These are phyloP conservation scores for Condylostylus longicornis DNA, from an alignment of 1,140 invertebrate genomes.

Conservation along the genomic window DNA sequence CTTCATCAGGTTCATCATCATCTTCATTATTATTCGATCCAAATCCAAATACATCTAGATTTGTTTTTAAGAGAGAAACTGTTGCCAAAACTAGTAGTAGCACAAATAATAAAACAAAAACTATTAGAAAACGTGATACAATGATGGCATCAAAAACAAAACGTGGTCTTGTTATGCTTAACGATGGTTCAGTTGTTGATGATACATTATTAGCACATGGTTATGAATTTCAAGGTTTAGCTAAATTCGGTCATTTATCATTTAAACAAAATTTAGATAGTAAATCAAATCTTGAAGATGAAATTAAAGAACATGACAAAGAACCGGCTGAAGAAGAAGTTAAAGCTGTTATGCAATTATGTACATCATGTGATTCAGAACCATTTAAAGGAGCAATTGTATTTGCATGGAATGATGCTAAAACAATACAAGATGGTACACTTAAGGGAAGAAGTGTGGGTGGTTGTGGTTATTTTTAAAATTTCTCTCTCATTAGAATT, in stretches of 20 bases:
- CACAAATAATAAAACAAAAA: slow-evolving; percentile 4
- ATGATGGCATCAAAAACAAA: slow-evolving; percentile 24
- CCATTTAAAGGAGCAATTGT: slow-evolving; percentile 62
- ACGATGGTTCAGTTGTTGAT: slow-evolving; percentile 48
- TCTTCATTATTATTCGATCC: too few relatives aligned
- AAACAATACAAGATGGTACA: slow-evolving; percentile 35
- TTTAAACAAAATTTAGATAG: slow-evolving; percentile 24
- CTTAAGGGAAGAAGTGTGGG: slow-evolving; percentile 42
- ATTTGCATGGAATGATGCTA: slow-evolving; percentile 49
- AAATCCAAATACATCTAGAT: too few relatives aligned
- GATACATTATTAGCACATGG: slow-evolving; percentile 35
- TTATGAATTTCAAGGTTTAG: slow-evolving; percentile 39
- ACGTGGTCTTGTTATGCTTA: slow-evolving; percentile 43
- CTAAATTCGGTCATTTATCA: slow-evolving; percentile 46
- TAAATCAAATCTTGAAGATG: slow-evolving; percentile 25
- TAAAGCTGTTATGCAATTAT: slow-evolving; percentile 57
- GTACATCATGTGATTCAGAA: slow-evolving; percentile 52
- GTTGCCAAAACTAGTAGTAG: slow-evolving; percentile 11
- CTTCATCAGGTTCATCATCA: too few relatives aligned
- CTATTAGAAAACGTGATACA: slow-evolving; percentile 11
- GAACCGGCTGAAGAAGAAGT: slow-evolving; percentile 71
- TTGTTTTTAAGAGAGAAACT: slow-evolving; percentile 40
- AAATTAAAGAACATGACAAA: slow-evolving; percentile 44
- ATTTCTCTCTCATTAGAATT: too few relatives aligned
- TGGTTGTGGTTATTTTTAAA: slow-evolving; percentile 52